Evolutionary conservation across 1,140 invertebrate genomes (phyloP), one percentile per base, ranked within the genome.

Genomic region (Diprion similis): DNA sequence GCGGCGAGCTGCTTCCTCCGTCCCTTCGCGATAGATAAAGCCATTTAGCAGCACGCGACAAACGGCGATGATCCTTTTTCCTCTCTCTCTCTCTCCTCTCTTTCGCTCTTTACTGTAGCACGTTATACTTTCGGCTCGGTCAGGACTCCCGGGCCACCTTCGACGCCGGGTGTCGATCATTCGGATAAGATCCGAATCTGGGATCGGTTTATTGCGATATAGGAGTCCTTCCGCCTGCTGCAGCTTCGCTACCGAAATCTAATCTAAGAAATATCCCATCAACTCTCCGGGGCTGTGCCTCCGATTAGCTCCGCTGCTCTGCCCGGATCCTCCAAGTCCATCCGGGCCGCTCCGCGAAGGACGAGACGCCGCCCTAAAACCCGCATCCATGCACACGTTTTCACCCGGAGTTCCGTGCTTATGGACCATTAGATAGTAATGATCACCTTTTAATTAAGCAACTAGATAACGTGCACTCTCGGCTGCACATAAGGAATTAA

Each of bases 181-280:
- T 8, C 66, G 66, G 66, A 68, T 68, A 68, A 68, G 66, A 68
- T 68, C 18, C 19, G 37, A 68, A 68, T 68, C 66, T 37, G 24
- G 24, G 24, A 37, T 37, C 24, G 24, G 24, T 37, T 37, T 37
- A 37, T 37, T 37, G 51, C 51, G 51, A 59, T 17, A 6, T 13
- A 59, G 6, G 11, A 6, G 24, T 37, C 6, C 24, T 37, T 15
- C n/a, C 51, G 51, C 11, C 51, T 59, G 24, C 24, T 37, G 24
- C 24, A 37, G 24, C 11, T 59, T 17, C 51, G 51, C 51, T 59
- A 59, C 51, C 51, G 51, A 59, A 59, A 59, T 17, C 51, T 59
- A 59, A 59, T 59, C 51, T 59, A 59, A 6, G 0, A 59, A 13
- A 15, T 59, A 17, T 59, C 51, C 51, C 51, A 59, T 6, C 11